phyloP scores from a whole-genome alignment of 1,140 invertebrate genomes.

The Eupeodes corollae region DNA sequence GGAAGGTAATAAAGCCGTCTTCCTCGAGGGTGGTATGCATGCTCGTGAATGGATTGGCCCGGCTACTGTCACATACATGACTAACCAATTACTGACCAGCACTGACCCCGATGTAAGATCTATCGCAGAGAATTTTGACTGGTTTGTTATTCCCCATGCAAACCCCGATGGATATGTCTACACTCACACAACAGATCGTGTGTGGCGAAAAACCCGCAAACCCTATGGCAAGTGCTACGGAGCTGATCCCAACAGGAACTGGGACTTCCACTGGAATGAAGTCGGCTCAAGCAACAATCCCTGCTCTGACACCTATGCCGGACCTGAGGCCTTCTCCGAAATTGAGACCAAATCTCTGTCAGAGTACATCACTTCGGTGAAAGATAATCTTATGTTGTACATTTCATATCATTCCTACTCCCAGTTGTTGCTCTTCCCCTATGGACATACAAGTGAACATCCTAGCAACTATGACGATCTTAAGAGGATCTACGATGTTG shows the following conservation, averaged over 20 bases:
- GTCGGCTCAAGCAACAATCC: constrained; percentile 51
- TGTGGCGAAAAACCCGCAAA: constrained; percentile 65
- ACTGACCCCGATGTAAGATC: constrained; percentile 32
- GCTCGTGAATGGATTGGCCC: constrained; percentile 68
- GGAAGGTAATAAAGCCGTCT: constrained; percentile 31
- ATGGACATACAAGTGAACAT: constrained; percentile 48
- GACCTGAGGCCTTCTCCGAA: constrained; percentile 59
- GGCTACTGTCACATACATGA: constrained; percentile 54
- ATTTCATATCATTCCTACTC: constrained; percentile 65
- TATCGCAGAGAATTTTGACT: constrained; percentile 48
- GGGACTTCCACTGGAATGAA: constrained; percentile 53
- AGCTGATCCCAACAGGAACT: constrained; percentile 66
- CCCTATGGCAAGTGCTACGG: constrained; percentile 48
- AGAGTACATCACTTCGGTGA: constrained; percentile 14
- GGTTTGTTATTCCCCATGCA: constrained; percentile 56
- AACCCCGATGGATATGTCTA: constrained; percentile 75
- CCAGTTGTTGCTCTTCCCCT: constrained; percentile 59
- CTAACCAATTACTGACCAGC: constrained; percentile 49
- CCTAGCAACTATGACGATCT: constrained; percentile 51
- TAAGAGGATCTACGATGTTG: constrained; percentile 45
- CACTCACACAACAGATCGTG: constrained; percentile 49
- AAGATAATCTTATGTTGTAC: constrained; percentile 33
- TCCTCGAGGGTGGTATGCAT: constrained; percentile 51
- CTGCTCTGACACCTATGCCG: constrained; percentile 60
- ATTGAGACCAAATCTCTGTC: constrained; percentile 46